Conservation (phyloP, 2,888 invertebrate genomes). For the Hartigia nigra region DNA sequence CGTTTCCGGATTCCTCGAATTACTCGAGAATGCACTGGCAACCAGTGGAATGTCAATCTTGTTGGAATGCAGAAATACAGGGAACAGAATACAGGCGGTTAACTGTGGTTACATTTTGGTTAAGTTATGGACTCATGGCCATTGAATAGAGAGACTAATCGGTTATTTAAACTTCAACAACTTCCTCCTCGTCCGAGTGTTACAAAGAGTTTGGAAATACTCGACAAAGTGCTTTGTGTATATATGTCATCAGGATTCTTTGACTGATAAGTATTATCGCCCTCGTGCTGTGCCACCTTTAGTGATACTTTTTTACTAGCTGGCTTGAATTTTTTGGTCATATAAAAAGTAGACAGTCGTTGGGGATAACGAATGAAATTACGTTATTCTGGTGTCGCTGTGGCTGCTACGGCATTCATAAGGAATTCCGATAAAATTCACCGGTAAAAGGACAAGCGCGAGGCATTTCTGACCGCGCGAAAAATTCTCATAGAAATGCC, state of each 20-base stretch:
- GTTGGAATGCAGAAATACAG: neutral
- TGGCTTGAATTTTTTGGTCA: neutral
- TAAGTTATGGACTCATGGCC: neutral
- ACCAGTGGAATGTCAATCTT: neutral
- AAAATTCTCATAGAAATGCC: neutral
- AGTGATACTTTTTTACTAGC: neutral
- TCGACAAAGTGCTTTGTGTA: neutral
- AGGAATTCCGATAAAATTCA: neutral
- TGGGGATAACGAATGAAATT: neutral
- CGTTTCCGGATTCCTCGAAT: neutral
- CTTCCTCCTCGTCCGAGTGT: neutral
- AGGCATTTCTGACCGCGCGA: neutral
- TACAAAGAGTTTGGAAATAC: neutral
- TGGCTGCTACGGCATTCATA: neutral
- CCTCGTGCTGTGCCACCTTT: neutral
- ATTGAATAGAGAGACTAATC: neutral
- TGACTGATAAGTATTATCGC: neutral
- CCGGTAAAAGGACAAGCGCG: neutral
- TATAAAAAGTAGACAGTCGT: neutral
- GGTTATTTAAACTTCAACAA: neutral
- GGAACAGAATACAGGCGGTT: neutral
- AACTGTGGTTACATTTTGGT: neutral
- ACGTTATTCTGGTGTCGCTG: neutral
- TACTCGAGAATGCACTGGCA: neutral
- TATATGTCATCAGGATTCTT: neutral